Conservation (phyloP, 2,797 vertebrate species). For the Melanotaenia trifasciata region DNA sequence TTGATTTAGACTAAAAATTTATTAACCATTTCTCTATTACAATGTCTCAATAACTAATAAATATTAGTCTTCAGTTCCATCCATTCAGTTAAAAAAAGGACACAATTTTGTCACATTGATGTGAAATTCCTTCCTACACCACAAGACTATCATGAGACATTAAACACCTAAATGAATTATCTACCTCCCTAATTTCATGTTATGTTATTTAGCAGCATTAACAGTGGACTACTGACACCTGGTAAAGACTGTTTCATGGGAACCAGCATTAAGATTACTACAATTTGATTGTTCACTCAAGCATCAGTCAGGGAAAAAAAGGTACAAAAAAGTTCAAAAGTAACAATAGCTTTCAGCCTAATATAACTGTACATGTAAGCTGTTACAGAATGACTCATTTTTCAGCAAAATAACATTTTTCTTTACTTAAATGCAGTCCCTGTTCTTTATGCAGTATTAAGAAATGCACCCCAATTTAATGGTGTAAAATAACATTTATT, state of each 20-base stretch:
- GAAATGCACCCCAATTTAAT: neutral
- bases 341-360: neutral
- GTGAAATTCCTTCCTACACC: slow-evolving; percentile 9
- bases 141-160: slow-evolving; percentile 8
- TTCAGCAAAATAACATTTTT: slow-evolving; percentile 4
- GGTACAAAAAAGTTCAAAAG: neutral
- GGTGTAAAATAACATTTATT: neutral
- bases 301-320: neutral
- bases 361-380: neutral
- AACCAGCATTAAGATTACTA: neutral
- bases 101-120: slow-evolving; percentile 14
- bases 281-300: neutral
- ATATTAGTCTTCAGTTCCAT: slow-evolving; percentile 19
- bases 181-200: neutral
- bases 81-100: slow-evolving; percentile 37
- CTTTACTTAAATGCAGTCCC: slow-evolving; percentile 3
- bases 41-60: slow-evolving; percentile 12
- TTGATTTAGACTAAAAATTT: slow-evolving; percentile 17
- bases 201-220: slow-evolving; percentile 12
- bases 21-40: slow-evolving; percentile 10
- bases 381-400: slow-evolving; percentile 3
- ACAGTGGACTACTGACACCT: slow-evolving; percentile 2
- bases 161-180: slow-evolving; percentile 12
- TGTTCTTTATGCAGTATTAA: slow-evolving; percentile 5
- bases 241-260: neutral